Percentiles rank a stretch among this genome's conserved stretches.
Evolutionary conservation across 2,113 vertebrate species (phyloP).

Genomic region (Andinoacara biseriatus): DNA sequence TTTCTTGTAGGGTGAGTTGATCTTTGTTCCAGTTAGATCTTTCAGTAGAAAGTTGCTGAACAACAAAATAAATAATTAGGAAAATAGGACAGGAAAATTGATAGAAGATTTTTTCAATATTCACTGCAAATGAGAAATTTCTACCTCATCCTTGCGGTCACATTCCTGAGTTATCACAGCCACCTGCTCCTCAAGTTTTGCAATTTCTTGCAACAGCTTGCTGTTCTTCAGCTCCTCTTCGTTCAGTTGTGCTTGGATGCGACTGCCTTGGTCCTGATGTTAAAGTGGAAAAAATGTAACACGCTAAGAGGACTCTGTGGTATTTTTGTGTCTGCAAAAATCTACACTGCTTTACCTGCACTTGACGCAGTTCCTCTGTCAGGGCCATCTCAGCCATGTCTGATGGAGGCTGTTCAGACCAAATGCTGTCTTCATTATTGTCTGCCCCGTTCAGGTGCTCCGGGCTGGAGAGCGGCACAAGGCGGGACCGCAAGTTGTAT

Average conservation of each 20-base stretch:
- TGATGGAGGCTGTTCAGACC: conserved; percentile 85
- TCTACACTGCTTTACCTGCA: conserved; percentile 81
- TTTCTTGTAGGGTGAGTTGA: conserved; percentile 80
- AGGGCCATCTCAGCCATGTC: conserved; percentile 91
- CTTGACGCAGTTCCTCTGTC: conserved; percentile 87
- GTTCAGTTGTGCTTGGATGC: conserved; percentile 85
- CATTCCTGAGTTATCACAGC: conserved; percentile 80
- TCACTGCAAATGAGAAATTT: not conserved
- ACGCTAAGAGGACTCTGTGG: not conserved
- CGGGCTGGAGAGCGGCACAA: conserved; percentile 83
- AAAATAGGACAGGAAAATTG: not conserved
- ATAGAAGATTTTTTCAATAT: not conserved
- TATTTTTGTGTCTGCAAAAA: not conserved
- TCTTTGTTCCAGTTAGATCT: conserved; percentile 79
- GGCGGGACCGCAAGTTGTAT: conserved; percentile 85
- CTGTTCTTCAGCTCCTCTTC: conserved; percentile 89
- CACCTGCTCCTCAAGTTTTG: conserved; percentile 89
- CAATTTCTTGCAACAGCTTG: conserved; percentile 87
- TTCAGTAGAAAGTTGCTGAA: conserved; percentile 88
- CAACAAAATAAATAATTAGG: not conserved
- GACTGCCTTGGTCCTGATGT: conserved; percentile 85
- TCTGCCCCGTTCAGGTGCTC: conserved; percentile 73
- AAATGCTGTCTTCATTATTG: conserved; percentile 76
- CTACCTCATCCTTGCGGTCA: conserved; percentile 69
- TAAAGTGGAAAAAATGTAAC: not conserved